Conservation (phyloP, 2,888 invertebrate genomes). For the Drosophila mimetica region DNA sequence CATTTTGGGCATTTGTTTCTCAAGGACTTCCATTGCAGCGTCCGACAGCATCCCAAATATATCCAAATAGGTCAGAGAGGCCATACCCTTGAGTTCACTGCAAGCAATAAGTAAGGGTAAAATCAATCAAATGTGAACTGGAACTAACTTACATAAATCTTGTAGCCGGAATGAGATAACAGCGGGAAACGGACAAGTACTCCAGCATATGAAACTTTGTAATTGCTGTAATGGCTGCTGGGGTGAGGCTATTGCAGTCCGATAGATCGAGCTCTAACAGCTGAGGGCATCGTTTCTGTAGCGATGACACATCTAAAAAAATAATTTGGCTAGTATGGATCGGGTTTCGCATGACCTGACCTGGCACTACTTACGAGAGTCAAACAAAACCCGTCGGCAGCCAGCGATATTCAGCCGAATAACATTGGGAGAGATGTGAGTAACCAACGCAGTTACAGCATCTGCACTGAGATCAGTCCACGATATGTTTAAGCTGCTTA, state of each 20-base stretch:
- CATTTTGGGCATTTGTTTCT: slow-evolving; percentile 86
- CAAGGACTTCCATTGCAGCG: slow-evolving; percentile 85
- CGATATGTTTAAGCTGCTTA: slow-evolving; percentile 89
- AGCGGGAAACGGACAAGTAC: slow-evolving; percentile 92
- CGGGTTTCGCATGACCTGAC: background rate
- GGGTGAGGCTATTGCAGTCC: slow-evolving; percentile 91
- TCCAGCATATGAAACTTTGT: slow-evolving; percentile 87
- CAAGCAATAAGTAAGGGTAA: slow-evolving; percentile 3
- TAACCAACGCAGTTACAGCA: slow-evolving; percentile 87
- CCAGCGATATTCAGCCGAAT: slow-evolving; percentile 93
- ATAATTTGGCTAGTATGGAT: background rate
- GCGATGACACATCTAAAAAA: slow-evolving; percentile 87
- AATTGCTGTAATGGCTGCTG: slow-evolving; percentile 86
- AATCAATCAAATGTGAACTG: background rate
- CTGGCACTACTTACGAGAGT: slow-evolving; percentile 87
- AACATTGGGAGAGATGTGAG: slow-evolving; percentile 87
- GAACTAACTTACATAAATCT: slow-evolving; percentile 88
- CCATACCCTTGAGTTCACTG: slow-evolving; percentile 87
- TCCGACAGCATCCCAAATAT: slow-evolving; percentile 91
- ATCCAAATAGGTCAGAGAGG: slow-evolving; percentile 90
- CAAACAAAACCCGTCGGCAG: slow-evolving; percentile 90
- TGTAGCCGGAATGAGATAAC: slow-evolving; percentile 90
- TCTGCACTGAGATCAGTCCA: slow-evolving; percentile 90
- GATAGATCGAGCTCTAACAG: slow-evolving; percentile 94
- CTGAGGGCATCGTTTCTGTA: slow-evolving; percentile 88